Evolutionary conservation across 1,140 invertebrate genomes (phyloP).

Genomic region (Mactra quadrangularis): DNA sequence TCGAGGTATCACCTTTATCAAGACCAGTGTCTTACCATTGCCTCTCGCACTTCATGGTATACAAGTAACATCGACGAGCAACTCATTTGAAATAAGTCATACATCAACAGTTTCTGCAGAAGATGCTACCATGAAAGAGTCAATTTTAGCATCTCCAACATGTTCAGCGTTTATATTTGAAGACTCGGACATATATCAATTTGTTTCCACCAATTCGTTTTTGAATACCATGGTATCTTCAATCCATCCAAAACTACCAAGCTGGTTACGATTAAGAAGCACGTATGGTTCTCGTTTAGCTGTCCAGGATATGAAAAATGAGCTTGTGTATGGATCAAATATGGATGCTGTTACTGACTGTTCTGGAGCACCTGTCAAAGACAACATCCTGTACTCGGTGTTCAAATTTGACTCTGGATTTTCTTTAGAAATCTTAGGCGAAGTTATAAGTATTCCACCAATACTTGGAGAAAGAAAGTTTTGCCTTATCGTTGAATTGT

Average conservation of each 20-base stretch:
- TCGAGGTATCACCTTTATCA: constrained; percentile 12
- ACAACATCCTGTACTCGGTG: constrained; percentile 15
- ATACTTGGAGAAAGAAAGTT: background rate
- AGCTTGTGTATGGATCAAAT: constrained; percentile 25
- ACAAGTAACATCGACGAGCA: constrained; percentile 2
- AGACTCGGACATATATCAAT: constrained; percentile 25
- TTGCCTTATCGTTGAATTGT: constrained; percentile 30
- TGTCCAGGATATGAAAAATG: constrained; percentile 3
- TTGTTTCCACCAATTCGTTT: constrained; percentile 21
- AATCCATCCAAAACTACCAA: constrained; percentile 4
- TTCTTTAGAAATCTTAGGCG: background rate
- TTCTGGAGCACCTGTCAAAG: constrained; percentile 14
- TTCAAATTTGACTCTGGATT: constrained; percentile 29
- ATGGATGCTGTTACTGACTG: constrained; percentile 8
- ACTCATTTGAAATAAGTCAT: background rate
- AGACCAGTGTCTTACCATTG: constrained; percentile 8
- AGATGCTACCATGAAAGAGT: background rate
- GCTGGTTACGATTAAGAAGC: constrained; percentile 4
- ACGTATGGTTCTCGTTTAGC: background rate
- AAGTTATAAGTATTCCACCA: constrained; percentile 8
- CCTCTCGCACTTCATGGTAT: constrained; percentile 7
- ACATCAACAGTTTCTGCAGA: background rate
- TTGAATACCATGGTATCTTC: background rate
- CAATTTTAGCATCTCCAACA: background rate
- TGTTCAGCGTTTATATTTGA: constrained; percentile 13